These are phyloP conservation scores for Amphimedon queenslandica DNA, from an alignment of 37 sponge, comb jelly and placozoan genomes.

Conservation along the genomic window DNA sequence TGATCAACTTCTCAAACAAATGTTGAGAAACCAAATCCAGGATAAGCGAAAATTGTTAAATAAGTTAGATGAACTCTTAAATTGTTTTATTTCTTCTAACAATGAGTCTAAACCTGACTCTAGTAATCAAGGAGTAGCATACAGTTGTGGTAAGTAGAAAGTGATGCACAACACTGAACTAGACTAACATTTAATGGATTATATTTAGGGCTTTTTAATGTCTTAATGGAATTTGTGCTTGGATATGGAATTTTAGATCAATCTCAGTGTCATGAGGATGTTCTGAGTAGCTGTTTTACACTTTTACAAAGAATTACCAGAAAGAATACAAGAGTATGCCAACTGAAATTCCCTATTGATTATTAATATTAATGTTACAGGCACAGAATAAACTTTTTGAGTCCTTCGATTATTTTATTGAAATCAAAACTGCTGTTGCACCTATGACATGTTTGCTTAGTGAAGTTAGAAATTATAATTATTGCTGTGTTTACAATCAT, in stretches of 20 bases:
- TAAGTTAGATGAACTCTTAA: not conserved
- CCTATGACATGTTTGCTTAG: not conserved
- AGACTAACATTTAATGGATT: not conserved
- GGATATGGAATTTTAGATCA: not conserved
- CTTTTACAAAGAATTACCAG: not conserved
- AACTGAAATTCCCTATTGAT: not conserved
- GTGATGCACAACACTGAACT: not conserved
- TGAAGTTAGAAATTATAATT: not conserved
- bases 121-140: not conserved
- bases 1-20: not conserved
- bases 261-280: not conserved
- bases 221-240: not conserved
- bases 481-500: too few relatives aligned
- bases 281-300: not conserved
- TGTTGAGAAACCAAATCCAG: not conserved
- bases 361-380: not conserved
- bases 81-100: not conserved
- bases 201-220: not conserved
- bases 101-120: not conserved
- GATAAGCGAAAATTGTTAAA: not conserved
- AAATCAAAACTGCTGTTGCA: not conserved
- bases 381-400: not conserved
- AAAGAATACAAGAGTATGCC: not conserved
- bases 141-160: not conserved
- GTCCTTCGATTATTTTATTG: not conserved